phyloP scores from a whole-genome alignment of 2,797 vertebrate genomes.

The Tadarida brasiliensis region DNA sequence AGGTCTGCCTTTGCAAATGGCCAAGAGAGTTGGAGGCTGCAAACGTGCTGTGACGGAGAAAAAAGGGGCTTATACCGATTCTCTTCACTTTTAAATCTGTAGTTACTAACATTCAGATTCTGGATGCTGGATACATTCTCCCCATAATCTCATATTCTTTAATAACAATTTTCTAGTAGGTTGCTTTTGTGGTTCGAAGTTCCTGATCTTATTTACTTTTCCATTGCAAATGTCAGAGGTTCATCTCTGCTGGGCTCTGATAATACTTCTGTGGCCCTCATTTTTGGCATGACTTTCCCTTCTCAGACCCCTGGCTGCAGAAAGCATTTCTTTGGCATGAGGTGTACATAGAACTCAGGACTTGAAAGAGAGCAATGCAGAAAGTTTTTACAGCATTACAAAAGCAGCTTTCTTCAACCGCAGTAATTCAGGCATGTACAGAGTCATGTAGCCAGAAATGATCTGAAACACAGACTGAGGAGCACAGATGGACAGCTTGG shows the following conservation, averaged over 20 bases:
- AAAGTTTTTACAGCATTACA: neutral
- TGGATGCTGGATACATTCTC: neutral
- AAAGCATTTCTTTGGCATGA: slow-evolving; percentile 13
- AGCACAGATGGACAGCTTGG: neutral
- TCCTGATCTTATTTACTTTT: slow-evolving; percentile 64
- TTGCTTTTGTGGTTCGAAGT: neutral
- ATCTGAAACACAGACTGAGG: neutral
- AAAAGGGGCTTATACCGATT: neutral
- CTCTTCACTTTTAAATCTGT: neutral
- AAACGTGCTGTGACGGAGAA: neutral
- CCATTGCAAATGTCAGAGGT: slow-evolving; percentile 49
- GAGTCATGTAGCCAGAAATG: neutral
- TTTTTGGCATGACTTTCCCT: slow-evolving; percentile 38
- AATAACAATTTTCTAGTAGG: neutral
- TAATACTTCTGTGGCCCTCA: neutral
- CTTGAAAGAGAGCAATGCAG: neutral
- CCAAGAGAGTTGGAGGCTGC: neutral
- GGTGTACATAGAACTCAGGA: neutral
- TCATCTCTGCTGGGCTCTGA: neutral
- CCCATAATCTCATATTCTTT: neutral
- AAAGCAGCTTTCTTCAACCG: neutral
- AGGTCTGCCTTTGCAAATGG: neutral
- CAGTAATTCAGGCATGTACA: neutral
- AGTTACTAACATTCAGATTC: neutral
- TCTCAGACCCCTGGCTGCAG: neutral